Base-by-base conservation (phyloP, 2,888 invertebrate species). In the Acronicta psi region DNA sequence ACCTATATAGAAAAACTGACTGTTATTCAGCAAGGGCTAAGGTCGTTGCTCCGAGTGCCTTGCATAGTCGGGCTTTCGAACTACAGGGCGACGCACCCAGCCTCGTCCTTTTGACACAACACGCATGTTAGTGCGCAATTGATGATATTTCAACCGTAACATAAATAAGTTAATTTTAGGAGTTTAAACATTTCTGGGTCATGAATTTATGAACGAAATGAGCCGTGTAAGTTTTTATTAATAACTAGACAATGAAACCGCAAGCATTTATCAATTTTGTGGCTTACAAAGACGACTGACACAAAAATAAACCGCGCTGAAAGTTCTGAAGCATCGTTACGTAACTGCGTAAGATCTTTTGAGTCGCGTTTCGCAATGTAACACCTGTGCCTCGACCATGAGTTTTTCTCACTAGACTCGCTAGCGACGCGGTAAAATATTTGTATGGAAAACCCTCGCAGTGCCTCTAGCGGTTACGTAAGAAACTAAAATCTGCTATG, bases 31-130 rank as follows among this genome's bases (percentile, higher is more conserved):
- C 80, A 89, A 89, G 90, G 90, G 88, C 88, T 85, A 80, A 82
- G 91, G 93, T 93, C 92, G 85, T 88, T 92, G 93, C 82, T 88
- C 93, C 86, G 83, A 79, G 81, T 82, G 84, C 77, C 81, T 82
- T 66, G 69, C 76, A 76, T 77, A 77, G 83, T 79, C 82, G 77
- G 84, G 87, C 80, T 84, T 83, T 83, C 83, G 84, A 86, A 83
- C 82, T 79, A 68, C 66, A 86, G 90, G 91, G 88, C 90, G 87
- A 86, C 88, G 92, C 84, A 83, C 90, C 83, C 83, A 49, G 73
- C 59, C 45, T 73, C 75, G 78, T 81, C 83, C 81, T 78, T 82
- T 80, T 70, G 72, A 75, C 67, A 77, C 69, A 59, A 56, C 71
- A 76, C 69, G 71, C 78, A 75, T 67, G 63, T 72, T 68, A 63